A percentile compares a stretch with the other conserved stretches of the same genome.
Evolutionary conservation across 2,888 invertebrate genomes (phyloP).

Genomic region (Eristalis pertinax): DNA sequence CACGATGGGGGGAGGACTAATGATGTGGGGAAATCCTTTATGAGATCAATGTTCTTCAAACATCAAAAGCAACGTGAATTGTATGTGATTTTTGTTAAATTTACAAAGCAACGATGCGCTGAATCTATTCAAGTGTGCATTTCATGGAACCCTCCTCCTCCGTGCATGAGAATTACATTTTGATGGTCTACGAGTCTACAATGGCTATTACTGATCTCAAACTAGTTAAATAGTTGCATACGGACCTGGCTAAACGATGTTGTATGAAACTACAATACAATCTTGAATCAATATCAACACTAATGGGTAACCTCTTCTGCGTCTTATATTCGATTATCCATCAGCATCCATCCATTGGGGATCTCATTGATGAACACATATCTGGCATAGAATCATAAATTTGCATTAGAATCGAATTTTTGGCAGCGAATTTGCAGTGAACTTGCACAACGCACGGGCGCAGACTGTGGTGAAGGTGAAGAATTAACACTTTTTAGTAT

Average conservation of each 20-base stretch:
- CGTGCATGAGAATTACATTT: background rate
- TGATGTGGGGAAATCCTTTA: conserved; percentile 51
- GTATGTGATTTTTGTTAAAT: background rate
- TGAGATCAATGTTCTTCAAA: conserved; percentile 33
- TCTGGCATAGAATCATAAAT: background rate
- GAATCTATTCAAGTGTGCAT: background rate
- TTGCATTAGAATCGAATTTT: background rate
- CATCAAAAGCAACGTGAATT: background rate
- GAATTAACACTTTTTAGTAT: background rate
- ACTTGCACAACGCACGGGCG: background rate
- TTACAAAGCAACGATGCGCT: background rate
- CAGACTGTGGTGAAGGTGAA: background rate
- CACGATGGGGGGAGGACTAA: conserved; percentile 16
- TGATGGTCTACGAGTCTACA: background rate
- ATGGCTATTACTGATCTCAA: background rate
- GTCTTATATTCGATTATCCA: background rate
- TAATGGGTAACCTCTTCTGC: background rate
- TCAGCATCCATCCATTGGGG: background rate
- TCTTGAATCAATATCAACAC: background rate
- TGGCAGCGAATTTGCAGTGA: background rate
- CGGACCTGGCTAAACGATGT: background rate
- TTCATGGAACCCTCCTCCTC: background rate
- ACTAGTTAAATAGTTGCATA: background rate
- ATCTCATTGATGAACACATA: background rate
- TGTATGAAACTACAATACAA: background rate